phyloP scores from a whole-genome alignment of 2,888 invertebrate species.

The Gari tellinella region DNA sequence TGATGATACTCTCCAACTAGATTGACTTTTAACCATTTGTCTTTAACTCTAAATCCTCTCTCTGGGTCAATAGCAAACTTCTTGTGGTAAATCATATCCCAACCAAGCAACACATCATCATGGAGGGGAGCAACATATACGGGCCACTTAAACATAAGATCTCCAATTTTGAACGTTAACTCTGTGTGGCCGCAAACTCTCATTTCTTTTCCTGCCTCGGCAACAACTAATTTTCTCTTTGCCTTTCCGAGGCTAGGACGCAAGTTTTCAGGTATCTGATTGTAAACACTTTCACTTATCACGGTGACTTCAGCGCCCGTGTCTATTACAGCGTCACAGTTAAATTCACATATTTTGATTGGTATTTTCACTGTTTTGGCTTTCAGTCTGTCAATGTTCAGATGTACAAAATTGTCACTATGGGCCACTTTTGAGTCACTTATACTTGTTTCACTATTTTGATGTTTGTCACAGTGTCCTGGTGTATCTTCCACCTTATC shows the following conservation, averaged over 20 bases:
- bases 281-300: constrained; percentile 14
- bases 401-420: background rate
- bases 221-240: constrained; percentile 22
- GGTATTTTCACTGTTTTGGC: constrained; percentile 15
- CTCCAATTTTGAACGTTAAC: constrained; percentile 17
- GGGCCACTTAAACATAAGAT: constrained; percentile 15
- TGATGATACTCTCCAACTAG: background rate
- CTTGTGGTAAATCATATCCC: constrained; percentile 26
- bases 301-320: constrained; percentile 39
- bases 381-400: constrained; percentile 1
- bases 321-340: constrained; percentile 18
- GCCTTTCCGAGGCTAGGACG: constrained; percentile 8
- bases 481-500: too few species aligned
- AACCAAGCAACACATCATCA: constrained; percentile 33
- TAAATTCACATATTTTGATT: background rate
- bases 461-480: too few species aligned
- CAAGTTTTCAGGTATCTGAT: constrained; percentile 1
- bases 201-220: constrained; percentile 29
- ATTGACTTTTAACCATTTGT: constrained; percentile 24
- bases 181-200: constrained; percentile 8
- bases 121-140: constrained; percentile 39
- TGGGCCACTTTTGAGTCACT: too few species aligned
- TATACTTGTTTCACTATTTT: too few species aligned
- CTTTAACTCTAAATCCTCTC: constrained; percentile 21
- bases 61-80: constrained; percentile 29